Evolutionary conservation across 2,113 vertebrate genomes (phyloP).

Genomic region (Scomber scombrus): DNA sequence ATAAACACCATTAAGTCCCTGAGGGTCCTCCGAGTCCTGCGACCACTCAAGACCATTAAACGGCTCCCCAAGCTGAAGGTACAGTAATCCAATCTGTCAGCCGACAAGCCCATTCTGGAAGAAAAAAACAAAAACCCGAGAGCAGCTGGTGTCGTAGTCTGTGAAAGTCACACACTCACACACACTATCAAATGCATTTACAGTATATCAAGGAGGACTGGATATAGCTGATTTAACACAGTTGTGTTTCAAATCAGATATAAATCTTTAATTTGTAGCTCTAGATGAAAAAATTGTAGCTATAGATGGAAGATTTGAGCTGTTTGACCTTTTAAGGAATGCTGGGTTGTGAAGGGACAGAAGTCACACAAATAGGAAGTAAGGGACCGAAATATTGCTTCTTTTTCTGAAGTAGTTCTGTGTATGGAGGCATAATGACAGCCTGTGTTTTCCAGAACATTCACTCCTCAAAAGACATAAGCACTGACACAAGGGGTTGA

Average conservation of each 20-base stretch:
- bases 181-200: slow-evolving; percentile 19
- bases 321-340: slow-evolving; percentile 9
- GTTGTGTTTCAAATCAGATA: not conserved
- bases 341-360: not conserved
- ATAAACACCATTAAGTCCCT: slow-evolving; percentile 99
- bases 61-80: slow-evolving; percentile 97
- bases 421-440: not conserved
- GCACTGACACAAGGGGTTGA: not conserved
- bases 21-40: slow-evolving; percentile 92
- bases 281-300: not conserved
- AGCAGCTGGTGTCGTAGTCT: slow-evolving; percentile 10
- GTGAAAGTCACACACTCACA: not conserved
- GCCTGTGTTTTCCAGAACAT: not conserved
- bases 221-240: not conserved
- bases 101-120: not conserved
- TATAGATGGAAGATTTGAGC: not conserved
- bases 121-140: not conserved
- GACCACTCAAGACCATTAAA: slow-evolving; percentile 98
- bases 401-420: not conserved
- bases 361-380: not conserved
- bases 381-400: slow-evolving; percentile 10
- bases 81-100: slow-evolving; percentile 31
- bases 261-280: not conserved
- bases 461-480: not conserved
- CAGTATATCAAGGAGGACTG: not conserved